phyloP scores from a whole-genome alignment of 2,113 vertebrate species.

The Cyanoramphus novaezelandiae region DNA sequence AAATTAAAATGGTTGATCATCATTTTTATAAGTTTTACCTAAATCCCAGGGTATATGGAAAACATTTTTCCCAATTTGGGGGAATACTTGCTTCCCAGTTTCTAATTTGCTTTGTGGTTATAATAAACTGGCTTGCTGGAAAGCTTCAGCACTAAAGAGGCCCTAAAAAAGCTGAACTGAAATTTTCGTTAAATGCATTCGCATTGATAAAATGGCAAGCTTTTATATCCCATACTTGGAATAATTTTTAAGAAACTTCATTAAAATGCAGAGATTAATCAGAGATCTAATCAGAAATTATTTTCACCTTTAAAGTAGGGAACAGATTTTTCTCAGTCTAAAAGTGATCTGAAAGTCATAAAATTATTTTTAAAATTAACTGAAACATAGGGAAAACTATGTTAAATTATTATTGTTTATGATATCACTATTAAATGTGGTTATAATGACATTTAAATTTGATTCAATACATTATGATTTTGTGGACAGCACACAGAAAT shows the following conservation, averaged over 20 bases:
- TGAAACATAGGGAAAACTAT: not conserved
- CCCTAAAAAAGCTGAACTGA: not conserved
- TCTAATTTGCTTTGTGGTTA: not conserved
- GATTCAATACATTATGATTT: not conserved
- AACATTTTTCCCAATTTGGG: not conserved
- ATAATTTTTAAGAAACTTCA: constrained; percentile 5
- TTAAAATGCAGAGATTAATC: constrained; percentile 25
- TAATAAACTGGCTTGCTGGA: not conserved
- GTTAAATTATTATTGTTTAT: not conserved
- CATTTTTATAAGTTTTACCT: not conserved
- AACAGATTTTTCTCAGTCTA: not conserved
- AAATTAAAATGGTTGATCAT: not conserved
- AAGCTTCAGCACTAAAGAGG: not conserved
- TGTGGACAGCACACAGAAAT: not conserved
- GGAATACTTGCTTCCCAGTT: not conserved
- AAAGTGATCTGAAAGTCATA: not conserved
- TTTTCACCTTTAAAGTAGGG: not conserved
- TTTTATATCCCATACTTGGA: not conserved
- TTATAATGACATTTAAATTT: not conserved
- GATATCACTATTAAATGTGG: not conserved
- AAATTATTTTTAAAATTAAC: not conserved
- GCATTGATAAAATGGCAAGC: not conserved
- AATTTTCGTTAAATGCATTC: not conserved
- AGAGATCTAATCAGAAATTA: constrained; percentile 29
- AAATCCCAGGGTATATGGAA: not conserved